Conservation (phyloP, 2,797 vertebrate species). For the Scolopax bukidnonensis region DNA sequence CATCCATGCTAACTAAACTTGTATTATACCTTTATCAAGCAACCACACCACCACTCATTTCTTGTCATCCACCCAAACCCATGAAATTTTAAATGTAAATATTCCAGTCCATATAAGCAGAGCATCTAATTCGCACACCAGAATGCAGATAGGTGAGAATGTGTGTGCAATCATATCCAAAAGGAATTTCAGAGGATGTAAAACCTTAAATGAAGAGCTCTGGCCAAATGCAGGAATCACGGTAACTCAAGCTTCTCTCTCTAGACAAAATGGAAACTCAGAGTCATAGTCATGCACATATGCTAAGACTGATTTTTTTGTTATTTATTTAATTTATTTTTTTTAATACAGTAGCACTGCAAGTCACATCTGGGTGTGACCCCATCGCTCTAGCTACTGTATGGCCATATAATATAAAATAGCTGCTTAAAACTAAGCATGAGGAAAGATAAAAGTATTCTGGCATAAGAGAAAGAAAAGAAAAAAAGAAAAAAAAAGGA, state of each 20-base stretch:
- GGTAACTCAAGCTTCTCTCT: background rate
- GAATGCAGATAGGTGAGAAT: conserved; percentile 28
- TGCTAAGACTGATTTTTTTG: background rate
- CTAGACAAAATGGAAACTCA: background rate
- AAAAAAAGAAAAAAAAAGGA: too few species aligned
- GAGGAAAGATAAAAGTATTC: background rate
- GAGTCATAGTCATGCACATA: background rate
- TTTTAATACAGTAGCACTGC: background rate
- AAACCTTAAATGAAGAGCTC: background rate
- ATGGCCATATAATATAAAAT: background rate
- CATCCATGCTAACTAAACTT: conserved; percentile 46
- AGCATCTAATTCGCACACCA: conserved; percentile 41
- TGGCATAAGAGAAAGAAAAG: background rate
- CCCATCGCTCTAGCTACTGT: background rate
- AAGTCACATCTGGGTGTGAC: background rate
- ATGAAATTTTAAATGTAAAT: conserved; percentile 62
- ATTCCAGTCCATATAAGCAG: background rate
- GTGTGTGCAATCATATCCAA: background rate
- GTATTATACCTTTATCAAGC: background rate
- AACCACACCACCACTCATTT: background rate
- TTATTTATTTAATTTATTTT: background rate
- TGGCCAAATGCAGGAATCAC: background rate
- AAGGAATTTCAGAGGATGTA: background rate
- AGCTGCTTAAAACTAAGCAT: background rate
- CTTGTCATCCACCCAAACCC: conserved; percentile 17